Percentiles rank a stretch among this genome's conserved stretches.
Evolutionary conservation across 2,797 vertebrate species (phyloP).

Genomic region (Poecilia gillii): DNA sequence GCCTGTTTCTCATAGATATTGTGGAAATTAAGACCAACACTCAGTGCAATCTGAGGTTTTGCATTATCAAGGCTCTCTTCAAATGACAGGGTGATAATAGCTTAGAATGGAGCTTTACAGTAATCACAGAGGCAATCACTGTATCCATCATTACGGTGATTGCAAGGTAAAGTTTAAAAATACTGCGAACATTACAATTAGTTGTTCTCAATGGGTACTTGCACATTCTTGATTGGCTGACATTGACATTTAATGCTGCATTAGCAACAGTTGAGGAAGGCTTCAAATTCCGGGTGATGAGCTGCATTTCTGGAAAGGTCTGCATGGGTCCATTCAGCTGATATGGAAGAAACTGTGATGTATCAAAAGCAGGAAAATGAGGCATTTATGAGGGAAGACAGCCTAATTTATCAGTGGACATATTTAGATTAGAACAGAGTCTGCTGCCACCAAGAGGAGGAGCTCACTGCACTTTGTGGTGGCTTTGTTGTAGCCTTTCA

Average conservation of each 20-base stretch:
- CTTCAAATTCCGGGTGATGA: neutral
- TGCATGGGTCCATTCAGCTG: neutral
- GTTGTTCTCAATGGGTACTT: neutral
- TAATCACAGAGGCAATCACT: slow-evolving; percentile 22
- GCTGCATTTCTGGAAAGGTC: neutral
- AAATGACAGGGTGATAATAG: slow-evolving; percentile 10
- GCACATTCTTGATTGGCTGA: slow-evolving; percentile 12
- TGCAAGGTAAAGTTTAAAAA: slow-evolving; percentile 12
- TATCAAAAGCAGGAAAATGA: neutral
- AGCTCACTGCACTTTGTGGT: neutral
- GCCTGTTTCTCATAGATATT: neutral
- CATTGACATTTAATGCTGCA: slow-evolving; percentile 3
- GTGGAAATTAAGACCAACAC: neutral
- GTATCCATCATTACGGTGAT: slow-evolving; percentile 11
- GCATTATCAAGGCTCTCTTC: slow-evolving; percentile 6
- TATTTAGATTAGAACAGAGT: neutral
- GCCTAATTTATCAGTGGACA: neutral
- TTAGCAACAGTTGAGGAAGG: slow-evolving; percentile 12
- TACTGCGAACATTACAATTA: slow-evolving; percentile 11
- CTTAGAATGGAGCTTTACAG: slow-evolving; percentile 1
- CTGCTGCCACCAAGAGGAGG: neutral
- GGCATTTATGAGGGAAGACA: neutral
- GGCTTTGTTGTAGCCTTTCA: neutral
- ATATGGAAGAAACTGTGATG: neutral
- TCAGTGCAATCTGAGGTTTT: neutral